phyloP scores from a whole-genome alignment of 2,113 vertebrate species.

The Melanerpes aurifrons region DNA sequence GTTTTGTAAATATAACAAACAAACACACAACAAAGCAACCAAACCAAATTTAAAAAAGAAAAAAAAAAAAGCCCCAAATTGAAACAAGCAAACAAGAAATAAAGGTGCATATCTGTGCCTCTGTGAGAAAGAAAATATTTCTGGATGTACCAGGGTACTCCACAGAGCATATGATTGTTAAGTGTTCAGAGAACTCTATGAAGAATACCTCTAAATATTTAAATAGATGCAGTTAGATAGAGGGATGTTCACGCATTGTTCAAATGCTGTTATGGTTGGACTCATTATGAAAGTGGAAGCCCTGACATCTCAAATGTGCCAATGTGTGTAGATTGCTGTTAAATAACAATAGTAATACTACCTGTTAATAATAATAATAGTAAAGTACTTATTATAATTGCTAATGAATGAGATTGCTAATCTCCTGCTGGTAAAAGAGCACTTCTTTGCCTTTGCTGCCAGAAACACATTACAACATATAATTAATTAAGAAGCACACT shows the following conservation, averaged over 20 bases:
- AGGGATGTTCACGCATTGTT: neutral
- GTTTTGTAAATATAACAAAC: neutral
- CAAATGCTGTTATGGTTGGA: neutral
- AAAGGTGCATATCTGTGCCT: neutral
- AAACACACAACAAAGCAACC: neutral
- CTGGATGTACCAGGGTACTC: neutral
- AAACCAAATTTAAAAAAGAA: neutral
- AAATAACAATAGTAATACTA: slow-evolving; percentile 11
- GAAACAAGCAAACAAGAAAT: neutral
- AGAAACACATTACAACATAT: slow-evolving; percentile 34
- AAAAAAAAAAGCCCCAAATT: neutral
- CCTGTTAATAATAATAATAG: slow-evolving; percentile 6
- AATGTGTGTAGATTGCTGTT: neutral
- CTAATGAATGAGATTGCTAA: slow-evolving; percentile 19
- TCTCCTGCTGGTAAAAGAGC: neutral
- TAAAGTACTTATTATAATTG: neutral
- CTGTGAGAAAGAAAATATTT: neutral
- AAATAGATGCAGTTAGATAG: neutral
- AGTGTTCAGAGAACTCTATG: neutral
- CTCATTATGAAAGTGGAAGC: neutral
- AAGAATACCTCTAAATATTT: neutral
- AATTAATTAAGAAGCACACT: slow-evolving; percentile 47
- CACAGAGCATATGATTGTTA: neutral
- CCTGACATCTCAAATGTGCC: neutral
- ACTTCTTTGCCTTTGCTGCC: slow-evolving; percentile 25